Evolutionary conservation across 2,113 vertebrate species (phyloP).

Genomic region (Strix uralensis): DNA sequence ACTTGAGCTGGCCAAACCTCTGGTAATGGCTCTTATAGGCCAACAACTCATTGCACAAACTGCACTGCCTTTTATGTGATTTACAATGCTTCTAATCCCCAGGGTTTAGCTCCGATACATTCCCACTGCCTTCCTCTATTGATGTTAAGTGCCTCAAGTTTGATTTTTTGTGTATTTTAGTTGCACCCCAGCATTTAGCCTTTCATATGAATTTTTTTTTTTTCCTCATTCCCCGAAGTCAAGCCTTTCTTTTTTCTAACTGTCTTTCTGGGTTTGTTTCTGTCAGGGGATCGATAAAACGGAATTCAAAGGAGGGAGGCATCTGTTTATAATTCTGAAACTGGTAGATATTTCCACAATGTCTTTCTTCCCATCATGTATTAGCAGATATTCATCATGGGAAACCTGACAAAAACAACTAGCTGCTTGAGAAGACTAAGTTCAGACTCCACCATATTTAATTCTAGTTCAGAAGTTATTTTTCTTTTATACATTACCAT

Average conservation of each 20-base stretch:
- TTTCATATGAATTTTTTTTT: neutral
- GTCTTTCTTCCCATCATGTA: neutral
- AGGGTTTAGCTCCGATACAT: neutral
- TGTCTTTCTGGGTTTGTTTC: neutral
- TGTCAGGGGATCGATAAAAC: constrained; percentile 11
- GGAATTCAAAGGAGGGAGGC: constrained; percentile 14
- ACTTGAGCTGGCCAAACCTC: neutral
- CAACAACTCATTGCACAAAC: neutral
- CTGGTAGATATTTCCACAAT: neutral
- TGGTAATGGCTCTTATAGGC: neutral
- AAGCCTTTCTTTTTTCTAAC: neutral
- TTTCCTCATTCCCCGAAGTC: neutral
- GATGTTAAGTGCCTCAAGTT: neutral
- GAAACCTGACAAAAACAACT: constrained; percentile 15
- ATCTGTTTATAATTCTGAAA: constrained; percentile 37
- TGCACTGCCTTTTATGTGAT: neutral
- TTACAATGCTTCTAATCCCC: neutral
- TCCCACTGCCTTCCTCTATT: neutral
- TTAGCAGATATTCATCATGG: neutral
- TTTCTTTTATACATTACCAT: neutral
- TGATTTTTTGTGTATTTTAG: neutral
- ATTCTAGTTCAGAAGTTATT: neutral
- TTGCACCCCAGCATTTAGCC: neutral
- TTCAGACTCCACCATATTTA: neutral
- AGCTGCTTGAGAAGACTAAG: neutral